These are phyloP conservation scores for Metaphire vulgaris DNA, from an alignment of 1,140 invertebrate species.

Conservation along the genomic window DNA sequence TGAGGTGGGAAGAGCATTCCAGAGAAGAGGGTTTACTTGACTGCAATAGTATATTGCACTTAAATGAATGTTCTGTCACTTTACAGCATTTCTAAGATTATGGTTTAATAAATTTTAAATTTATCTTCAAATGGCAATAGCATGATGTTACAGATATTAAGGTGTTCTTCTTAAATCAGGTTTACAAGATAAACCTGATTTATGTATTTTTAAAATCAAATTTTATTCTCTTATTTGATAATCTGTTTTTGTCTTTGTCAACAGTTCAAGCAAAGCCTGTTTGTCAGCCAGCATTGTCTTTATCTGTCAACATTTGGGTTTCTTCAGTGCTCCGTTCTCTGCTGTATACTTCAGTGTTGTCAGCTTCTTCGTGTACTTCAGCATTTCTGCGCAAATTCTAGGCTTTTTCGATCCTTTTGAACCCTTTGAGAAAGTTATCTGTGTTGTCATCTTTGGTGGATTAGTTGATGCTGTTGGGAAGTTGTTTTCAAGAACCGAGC, in stretches of 20 bases:
- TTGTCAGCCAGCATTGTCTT: constrained; percentile 91
- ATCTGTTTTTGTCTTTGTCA: constrained; percentile 38
- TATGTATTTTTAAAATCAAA: too few species aligned
- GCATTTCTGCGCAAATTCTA: constrained; percentile 88
- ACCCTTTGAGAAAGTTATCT: constrained; percentile 96
- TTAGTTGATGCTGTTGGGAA: constrained; percentile 83
- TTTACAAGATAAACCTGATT: too few species aligned
- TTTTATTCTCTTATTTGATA: too few species aligned
- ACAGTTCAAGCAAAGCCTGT: constrained; percentile 90
- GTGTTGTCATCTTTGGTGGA: constrained; percentile 92
- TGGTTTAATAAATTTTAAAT: too few species aligned
- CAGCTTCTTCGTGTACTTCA: constrained; percentile 99
- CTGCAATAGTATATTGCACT: too few species aligned
- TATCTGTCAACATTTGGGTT: constrained; percentile 89
- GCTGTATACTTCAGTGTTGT: constrained; percentile 96
- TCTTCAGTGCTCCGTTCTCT: constrained; percentile 91
- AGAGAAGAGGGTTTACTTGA: too few species aligned
- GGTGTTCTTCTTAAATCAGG: too few species aligned
- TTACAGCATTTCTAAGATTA: too few species aligned
- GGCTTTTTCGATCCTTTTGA: constrained; percentile 97
- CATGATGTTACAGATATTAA: too few species aligned
- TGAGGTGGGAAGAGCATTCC: too few species aligned
- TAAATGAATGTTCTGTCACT: too few species aligned
- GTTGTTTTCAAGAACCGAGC: constrained; percentile 37
- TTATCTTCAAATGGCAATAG: too few species aligned